Conservation (phyloP, 1,140 invertebrate genomes). For the Drosophila tsacasi region DNA sequence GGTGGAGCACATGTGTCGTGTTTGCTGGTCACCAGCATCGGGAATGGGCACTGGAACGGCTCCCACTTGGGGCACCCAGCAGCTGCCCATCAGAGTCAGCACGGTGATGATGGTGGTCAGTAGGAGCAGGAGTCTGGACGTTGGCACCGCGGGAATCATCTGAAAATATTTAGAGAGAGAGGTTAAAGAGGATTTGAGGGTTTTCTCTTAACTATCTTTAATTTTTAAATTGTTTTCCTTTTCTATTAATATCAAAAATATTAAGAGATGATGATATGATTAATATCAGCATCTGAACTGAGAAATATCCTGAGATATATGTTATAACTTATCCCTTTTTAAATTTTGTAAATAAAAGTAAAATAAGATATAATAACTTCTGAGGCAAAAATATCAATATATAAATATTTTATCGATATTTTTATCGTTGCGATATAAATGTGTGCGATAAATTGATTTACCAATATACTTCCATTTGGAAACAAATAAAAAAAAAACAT, state of each 20-base stretch:
- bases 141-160: slow-evolving; percentile 61
- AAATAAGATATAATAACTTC: too few relatives aligned
- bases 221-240: too few relatives aligned
- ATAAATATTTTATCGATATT: too few relatives aligned
- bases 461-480: not conserved
- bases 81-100: slow-evolving; percentile 28
- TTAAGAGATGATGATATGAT: too few relatives aligned
- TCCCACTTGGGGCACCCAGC: slow-evolving; percentile 24
- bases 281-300: too few relatives aligned
- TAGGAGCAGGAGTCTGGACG: slow-evolving; percentile 42
- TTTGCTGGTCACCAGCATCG: slow-evolving; percentile 10
- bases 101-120: slow-evolving; percentile 41
- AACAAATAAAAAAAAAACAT: too few relatives aligned
- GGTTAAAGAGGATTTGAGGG: not conserved
- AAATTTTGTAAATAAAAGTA: not conserved
- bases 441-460: not conserved
- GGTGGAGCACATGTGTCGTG: slow-evolving; percentile 58
- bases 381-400: too few relatives aligned
- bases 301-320: not conserved
- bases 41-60: slow-evolving; percentile 36
- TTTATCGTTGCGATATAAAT: too few relatives aligned
- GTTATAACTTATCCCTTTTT: not conserved
- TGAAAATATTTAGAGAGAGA: slow-evolving; percentile 11
- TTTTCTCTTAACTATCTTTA: too few relatives aligned
- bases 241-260: too few relatives aligned